A percentile compares a stretch with the other conserved stretches of the same genome.
Conservation (phyloP, 2,888 invertebrate species). For the Sinotaia quadrata region DNA sequence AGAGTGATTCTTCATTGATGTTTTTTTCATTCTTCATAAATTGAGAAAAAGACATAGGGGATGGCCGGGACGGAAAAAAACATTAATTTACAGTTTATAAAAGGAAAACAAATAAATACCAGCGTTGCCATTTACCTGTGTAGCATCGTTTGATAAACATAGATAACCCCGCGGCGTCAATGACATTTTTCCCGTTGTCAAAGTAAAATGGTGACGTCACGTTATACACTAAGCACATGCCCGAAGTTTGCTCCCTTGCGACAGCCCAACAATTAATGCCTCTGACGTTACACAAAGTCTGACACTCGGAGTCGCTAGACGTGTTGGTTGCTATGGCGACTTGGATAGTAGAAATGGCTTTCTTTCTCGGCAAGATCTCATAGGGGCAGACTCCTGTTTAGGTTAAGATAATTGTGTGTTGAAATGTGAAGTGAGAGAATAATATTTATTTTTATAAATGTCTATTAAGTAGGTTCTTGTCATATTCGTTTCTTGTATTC, state of each 20-base stretch:
- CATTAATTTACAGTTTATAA: neutral
- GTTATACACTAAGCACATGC: neutral
- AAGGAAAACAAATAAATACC: neutral
- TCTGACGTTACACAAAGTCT: neutral
- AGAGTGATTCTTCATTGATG: neutral
- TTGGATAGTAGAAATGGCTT: neutral
- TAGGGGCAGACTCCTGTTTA: neutral
- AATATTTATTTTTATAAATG: neutral
- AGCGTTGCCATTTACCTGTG: neutral
- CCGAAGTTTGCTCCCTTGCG: neutral
- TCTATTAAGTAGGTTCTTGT: too few relatives aligned
- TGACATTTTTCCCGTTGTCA: neutral
- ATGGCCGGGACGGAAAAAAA: neutral
- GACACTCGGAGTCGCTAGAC: neutral
- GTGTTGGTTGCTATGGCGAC: neutral
- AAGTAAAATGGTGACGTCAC: slow-evolving; percentile 19
- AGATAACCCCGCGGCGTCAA: neutral
- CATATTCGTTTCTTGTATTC: too few relatives aligned
- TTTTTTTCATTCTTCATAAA: neutral
- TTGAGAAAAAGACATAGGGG: neutral
- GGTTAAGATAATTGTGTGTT: neutral
- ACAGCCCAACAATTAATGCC: slow-evolving; percentile 20
- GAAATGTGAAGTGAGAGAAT: neutral
- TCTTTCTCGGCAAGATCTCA: neutral
- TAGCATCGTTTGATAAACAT: slow-evolving; percentile 20